Conservation (phyloP, 2,888 invertebrate species). For the Meloe dianella region DNA sequence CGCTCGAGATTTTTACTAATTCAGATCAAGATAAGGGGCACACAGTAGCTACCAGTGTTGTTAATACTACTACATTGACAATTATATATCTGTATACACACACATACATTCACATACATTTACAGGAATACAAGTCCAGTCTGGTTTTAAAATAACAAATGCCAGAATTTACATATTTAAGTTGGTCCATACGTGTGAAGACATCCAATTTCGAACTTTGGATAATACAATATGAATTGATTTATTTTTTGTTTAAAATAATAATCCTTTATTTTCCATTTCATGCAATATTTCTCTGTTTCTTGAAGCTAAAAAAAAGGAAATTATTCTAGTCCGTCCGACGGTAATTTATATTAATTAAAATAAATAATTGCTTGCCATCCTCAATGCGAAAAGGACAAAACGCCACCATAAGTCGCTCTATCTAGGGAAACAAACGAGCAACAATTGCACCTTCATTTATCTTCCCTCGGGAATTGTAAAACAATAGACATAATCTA, state of each 20-base stretch:
- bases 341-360: constrained; percentile 39
- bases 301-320: constrained; percentile 2
- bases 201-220: not conserved
- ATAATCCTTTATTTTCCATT: too few relatives aligned
- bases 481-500: constrained; percentile 58
- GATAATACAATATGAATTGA: not conserved
- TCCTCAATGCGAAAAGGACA: constrained; percentile 22
- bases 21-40: constrained; percentile 48
- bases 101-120: not conserved
- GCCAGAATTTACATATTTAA: constrained; percentile 32
- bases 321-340: constrained; percentile 9
- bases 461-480: constrained; percentile 56
- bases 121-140: constrained; percentile 23
- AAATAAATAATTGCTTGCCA: constrained; percentile 34
- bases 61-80: constrained; percentile 30
- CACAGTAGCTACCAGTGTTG: constrained; percentile 51
- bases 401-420: constrained; percentile 51
- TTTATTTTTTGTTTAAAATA: too few relatives aligned
- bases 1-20: constrained; percentile 51
- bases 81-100: not conserved
- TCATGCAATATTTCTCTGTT: not conserved
- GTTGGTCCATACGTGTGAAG: constrained; percentile 8
- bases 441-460: constrained; percentile 58
- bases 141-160: constrained; percentile 35
- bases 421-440: constrained; percentile 58